Base-by-base conservation (phyloP, 1,140 invertebrate genomes). In the Chymomyza costata region DNA sequence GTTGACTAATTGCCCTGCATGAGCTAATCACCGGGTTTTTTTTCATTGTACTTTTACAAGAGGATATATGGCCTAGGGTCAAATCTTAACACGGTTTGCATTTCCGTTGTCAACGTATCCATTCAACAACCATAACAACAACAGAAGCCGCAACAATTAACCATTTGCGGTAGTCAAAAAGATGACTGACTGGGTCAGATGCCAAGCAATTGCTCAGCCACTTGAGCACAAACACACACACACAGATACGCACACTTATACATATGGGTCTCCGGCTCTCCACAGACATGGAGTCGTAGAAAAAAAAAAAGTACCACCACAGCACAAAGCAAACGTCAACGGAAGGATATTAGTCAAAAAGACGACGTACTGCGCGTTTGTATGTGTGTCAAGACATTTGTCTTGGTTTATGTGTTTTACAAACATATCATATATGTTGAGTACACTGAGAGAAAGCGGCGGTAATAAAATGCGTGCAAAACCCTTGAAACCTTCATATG, bases 61-160 rank as follows among this genome's bases (percentile, higher is more conserved):
- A 46, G 44, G 44, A 39, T 45, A 16, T 19, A 11, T 59, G 15
- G 43, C 64, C 73, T 57, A 35, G 56, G 56, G 73, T 63, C 73
- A 73, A 49, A 81, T 73, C 73, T 80, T 80, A 80, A 80, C 73
- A 80, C 73, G 69, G 67, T 80, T 80, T 73, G 63, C 54, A 65
- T 67, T 57, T 54, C 45, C 49, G 46, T 30, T 30, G 51, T 10
- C 25, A 21, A 35, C 44, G 44, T n/a, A n/a, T n/a, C n/a, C n/a
- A n/a, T n/a, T n/a, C n/a, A n/a, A 10, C 6, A 16, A 17, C 10
- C 8, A 38, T 13, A 38, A 38, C 10, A 38, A 15, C 10, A 38
- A 25, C 8, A 8, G 21, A 3, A 25, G 25, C 32, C 55, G 60
- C 60, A 45, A 78, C 71, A 78, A 76, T 78, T 69, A 67, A 71